Evolutionary conservation across 2,113 vertebrate genomes (phyloP).

Genomic region (Paraplagusia blochii): DNA sequence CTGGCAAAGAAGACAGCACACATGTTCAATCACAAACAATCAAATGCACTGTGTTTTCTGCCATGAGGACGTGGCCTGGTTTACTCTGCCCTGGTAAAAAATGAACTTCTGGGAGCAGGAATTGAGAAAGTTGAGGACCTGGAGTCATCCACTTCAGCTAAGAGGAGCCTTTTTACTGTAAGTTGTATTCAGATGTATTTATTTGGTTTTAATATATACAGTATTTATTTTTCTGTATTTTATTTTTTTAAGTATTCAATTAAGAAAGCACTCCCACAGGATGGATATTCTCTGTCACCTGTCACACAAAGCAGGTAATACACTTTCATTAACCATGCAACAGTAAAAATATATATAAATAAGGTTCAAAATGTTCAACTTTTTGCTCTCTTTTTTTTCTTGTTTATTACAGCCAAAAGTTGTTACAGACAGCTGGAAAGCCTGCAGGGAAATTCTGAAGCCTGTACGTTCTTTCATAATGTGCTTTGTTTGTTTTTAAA

Average conservation of each 20-base stretch:
- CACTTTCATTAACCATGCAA: no score
- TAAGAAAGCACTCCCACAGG: slow-evolving; percentile 89
- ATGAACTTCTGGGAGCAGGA: slow-evolving; percentile 92
- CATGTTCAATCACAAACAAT: slow-evolving; percentile 23
- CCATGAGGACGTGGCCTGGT: slow-evolving; percentile 85
- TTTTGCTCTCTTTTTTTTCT: not conserved
- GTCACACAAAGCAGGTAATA: slow-evolving; percentile 96
- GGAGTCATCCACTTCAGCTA: slow-evolving; percentile 90
- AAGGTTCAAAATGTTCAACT: not conserved
- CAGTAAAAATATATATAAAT: no score
- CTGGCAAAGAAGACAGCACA: no score
- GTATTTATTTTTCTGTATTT: not conserved
- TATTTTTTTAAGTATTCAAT: slow-evolving; percentile 85
- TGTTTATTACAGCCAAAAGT: slow-evolving; percentile 83
- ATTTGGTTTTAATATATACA: not conserved
- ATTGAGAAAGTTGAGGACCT: slow-evolving; percentile 97
- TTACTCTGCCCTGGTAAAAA: slow-evolving; percentile 96
- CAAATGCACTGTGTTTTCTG: slow-evolving; percentile 30
- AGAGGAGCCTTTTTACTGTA: slow-evolving; percentile 95
- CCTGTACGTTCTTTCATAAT: no score
- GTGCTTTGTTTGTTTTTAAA: no score
- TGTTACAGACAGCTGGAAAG: slow-evolving; percentile 92
- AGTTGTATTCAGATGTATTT: slow-evolving; percentile 8
- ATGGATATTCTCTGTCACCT: slow-evolving; percentile 93
- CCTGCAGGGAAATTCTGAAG: slow-evolving; percentile 97